Evolutionary conservation across 2,888 invertebrate species (phyloP).

Genomic region (Neelides folsomi): DNA sequence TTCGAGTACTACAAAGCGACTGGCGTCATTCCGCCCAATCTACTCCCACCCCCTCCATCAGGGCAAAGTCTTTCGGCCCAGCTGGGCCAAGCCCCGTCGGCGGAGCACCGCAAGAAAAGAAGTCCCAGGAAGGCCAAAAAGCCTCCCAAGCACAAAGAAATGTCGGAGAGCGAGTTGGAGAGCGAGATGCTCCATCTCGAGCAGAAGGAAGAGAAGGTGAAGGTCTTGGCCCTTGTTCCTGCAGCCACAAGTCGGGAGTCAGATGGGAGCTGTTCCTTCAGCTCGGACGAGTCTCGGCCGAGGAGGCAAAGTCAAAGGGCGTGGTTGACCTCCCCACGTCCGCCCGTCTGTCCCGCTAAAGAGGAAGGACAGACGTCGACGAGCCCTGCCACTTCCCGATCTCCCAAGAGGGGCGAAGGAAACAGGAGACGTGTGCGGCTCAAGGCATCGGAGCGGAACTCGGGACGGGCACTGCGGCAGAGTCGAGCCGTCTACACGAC

Average conservation of each 20-base stretch:
- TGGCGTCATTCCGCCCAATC: slow-evolving; percentile 49
- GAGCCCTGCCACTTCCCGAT: neutral
- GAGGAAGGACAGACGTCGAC: neutral
- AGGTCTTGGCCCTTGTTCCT: slow-evolving; percentile 2
- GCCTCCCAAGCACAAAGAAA: slow-evolving; percentile 11
- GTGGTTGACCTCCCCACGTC: neutral
- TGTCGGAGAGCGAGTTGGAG: neutral
- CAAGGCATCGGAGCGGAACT: slow-evolving; percentile 1
- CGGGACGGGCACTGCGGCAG: slow-evolving; percentile 2
- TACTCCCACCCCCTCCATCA: slow-evolving; percentile 36
- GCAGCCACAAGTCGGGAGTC: neutral
- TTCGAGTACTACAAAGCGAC: slow-evolving; percentile 66
- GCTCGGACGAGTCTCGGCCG: neutral
- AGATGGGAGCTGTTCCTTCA: neutral
- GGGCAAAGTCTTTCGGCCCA: slow-evolving; percentile 33
- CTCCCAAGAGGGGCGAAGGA: neutral
- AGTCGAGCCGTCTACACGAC: slow-evolving; percentile 24
- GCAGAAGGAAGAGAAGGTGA: neutral
- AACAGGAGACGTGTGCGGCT: neutral
- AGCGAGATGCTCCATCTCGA: neutral
- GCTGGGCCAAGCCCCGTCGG: slow-evolving; percentile 35
- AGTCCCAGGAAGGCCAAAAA: slow-evolving; percentile 9
- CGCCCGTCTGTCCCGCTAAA: slow-evolving; percentile 3
- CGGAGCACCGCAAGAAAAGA: slow-evolving; percentile 29
- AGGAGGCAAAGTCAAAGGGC: neutral